Evolutionary conservation across 2,888 invertebrate species (phyloP).

Genomic region (Conchocele bisecta): DNA sequence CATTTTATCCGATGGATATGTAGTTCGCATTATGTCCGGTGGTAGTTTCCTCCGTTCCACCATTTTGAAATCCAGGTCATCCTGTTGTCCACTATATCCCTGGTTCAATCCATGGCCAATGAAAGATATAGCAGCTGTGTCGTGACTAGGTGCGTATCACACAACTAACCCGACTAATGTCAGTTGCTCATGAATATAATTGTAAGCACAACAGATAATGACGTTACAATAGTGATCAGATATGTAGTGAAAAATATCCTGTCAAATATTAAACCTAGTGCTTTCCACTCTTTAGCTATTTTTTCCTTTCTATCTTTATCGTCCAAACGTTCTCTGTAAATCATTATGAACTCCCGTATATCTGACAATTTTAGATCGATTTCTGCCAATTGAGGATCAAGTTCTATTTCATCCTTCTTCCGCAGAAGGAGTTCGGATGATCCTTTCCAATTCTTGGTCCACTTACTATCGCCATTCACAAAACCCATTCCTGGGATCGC

Average conservation of each 20-base stretch:
- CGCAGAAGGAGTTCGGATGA: constrained; percentile 53
- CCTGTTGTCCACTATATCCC: too few species aligned
- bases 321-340: constrained; percentile 71
- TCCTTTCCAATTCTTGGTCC: constrained; percentile 64
- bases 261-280: constrained; percentile 80
- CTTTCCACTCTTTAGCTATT: constrained; percentile 80
- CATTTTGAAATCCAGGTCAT: too few species aligned
- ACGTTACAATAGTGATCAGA: constrained; percentile 75
- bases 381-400: constrained; percentile 64
- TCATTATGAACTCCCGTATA: constrained; percentile 69
- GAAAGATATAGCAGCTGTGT: too few species aligned
- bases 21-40: too few species aligned
- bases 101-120: too few species aligned
- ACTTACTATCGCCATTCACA: constrained; percentile 66
- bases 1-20: too few species aligned
- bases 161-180: constrained; percentile 42
- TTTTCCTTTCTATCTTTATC: constrained; percentile 78
- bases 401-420: constrained; percentile 55
- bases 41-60: too few species aligned
- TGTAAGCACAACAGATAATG: constrained; percentile 74
- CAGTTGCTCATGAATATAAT: constrained; percentile 64
- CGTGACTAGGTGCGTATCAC: too few species aligned
- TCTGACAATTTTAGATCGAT: constrained; percentile 71
- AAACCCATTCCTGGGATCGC: constrained; percentile 54
- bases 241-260: constrained; percentile 80